A percentile compares a stretch with the other conserved stretches of the same genome.
Evolutionary conservation across 2,797 vertebrate genomes (phyloP).

Genomic region (Hephaestus fuliginosus): DNA sequence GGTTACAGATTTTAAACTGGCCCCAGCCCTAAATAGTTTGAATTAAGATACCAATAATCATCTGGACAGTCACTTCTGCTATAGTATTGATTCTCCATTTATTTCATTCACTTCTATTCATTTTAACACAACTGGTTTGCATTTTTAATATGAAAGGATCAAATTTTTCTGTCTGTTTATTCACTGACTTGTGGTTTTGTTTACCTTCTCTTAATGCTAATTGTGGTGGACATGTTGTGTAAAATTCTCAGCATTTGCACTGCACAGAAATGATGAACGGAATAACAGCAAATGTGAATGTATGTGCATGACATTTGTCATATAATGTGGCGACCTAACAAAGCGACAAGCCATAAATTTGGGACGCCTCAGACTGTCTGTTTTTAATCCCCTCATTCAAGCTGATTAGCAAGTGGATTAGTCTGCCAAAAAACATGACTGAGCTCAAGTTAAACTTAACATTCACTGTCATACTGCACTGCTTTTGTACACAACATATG

Average conservation of each 20-base stretch:
- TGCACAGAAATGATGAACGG: not conserved
- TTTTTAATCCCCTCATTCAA: not conserved
- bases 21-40: not conserved
- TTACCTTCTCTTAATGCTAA: not conserved
- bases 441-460: not conserved
- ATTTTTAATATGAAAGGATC: not conserved
- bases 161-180: not conserved
- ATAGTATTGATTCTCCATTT: not conserved
- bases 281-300: not conserved
- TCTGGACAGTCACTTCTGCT: not conserved
- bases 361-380: not conserved
- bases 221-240: not conserved
- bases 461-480: not conserved
- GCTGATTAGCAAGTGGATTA: not conserved
- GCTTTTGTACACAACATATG: not conserved
- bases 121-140: not conserved
- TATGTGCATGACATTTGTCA: not conserved
- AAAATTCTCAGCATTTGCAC: not conserved
- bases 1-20: not conserved
- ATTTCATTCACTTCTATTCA: not conserved
- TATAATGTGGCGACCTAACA: not conserved
- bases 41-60: conserved; percentile 2
- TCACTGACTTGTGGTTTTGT: not conserved
- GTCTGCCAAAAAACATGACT: too few relatives aligned
- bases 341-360: not conserved